A percentile compares a stretch with the other conserved stretches of the same genome.
Evolutionary conservation across 2,113 vertebrate species (phyloP).

Genomic region (Chascanopsetta lugubris): DNA sequence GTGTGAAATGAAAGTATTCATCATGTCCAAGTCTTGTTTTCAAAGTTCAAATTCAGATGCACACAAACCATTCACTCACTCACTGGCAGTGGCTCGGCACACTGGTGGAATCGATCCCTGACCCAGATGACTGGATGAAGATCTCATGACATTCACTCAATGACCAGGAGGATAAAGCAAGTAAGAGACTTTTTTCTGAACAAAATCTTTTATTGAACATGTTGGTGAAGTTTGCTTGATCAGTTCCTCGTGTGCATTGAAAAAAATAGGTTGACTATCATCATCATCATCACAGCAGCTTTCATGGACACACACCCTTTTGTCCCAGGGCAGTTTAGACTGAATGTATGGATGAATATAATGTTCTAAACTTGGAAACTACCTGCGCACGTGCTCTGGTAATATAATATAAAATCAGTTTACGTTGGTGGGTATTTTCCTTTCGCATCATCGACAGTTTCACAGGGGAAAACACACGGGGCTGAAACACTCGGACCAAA

Average conservation of each 20-base stretch:
- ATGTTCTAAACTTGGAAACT: conserved; percentile 16
- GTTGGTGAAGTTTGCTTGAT: conserved; percentile 64
- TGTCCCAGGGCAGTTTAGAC: conserved; percentile 45
- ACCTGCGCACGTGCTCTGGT: conserved; percentile 23
- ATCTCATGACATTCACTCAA: no score
- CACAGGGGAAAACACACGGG: background rate
- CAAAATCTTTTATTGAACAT: conserved; percentile 76
- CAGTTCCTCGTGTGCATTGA: conserved; percentile 62
- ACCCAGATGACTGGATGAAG: no score
- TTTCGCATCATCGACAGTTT: conserved; percentile 13
- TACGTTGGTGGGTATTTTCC: background rate
- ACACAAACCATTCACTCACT: background rate
- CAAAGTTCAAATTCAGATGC: background rate
- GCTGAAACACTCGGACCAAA: no score
- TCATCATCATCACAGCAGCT: conserved; percentile 47
- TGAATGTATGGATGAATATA: conserved; percentile 28
- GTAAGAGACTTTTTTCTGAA: conserved; percentile 43
- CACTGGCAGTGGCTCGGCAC: no score
- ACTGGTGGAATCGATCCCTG: no score
- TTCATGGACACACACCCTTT: conserved; percentile 48
- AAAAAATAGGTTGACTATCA: conserved; percentile 68
- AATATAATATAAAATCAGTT: conserved; percentile 9
- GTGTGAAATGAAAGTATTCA: no score
- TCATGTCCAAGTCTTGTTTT: no score
- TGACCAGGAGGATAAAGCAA: background rate